These are phyloP conservation scores for Bradypus variegatus DNA, from an alignment of 2,797 vertebrate genomes.

Conservation along the genomic window DNA sequence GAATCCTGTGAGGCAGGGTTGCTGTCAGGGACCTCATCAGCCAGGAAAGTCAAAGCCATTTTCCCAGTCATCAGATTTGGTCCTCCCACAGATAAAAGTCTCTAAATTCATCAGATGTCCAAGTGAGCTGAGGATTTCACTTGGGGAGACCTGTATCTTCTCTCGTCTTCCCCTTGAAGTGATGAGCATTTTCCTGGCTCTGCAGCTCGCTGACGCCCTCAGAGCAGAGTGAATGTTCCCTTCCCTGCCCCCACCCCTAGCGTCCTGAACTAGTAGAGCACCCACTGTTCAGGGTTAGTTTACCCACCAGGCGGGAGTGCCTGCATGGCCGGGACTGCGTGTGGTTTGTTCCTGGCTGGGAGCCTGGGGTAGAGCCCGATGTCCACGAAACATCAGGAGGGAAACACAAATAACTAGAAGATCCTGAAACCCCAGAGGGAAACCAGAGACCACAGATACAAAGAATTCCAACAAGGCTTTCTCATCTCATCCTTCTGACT, in stretches of 20 bases:
- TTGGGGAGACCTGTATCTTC: neutral
- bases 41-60: neutral
- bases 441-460: neutral
- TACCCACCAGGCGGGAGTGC: neutral
- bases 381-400: neutral
- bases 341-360: neutral
- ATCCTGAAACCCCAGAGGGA: neutral
- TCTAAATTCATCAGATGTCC: neutral
- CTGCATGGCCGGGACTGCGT: neutral
- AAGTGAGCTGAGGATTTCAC: neutral
- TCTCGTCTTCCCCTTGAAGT: neutral
- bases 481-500: neutral
- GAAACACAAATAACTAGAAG: neutral
- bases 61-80: neutral
- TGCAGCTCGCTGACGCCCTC: neutral
- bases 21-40: neutral
- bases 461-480: neutral
- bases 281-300: neutral
- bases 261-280: neutral
- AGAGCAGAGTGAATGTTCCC: neutral
- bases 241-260: neutral
- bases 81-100: neutral
- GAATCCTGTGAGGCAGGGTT: neutral
- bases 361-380: neutral
- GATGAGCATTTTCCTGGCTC: neutral